Conservation (phyloP, 2,888 invertebrate species). For the Polymixis flavicincta region DNA sequence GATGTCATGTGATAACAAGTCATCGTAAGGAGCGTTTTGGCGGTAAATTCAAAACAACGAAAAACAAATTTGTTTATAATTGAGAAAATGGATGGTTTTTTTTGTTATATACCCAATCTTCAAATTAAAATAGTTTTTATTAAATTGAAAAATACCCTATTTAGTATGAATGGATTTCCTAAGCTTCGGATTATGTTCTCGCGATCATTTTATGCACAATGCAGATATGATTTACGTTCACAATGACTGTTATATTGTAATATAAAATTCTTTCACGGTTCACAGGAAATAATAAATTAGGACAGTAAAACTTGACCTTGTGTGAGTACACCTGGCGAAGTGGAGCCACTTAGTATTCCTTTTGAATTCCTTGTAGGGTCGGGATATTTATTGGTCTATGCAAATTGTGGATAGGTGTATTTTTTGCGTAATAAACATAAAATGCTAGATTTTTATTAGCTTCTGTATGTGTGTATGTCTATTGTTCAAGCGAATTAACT, state of each 20-base stretch:
- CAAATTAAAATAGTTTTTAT: too few relatives aligned
- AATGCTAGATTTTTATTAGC: background rate
- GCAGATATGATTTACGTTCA: constrained; percentile 56
- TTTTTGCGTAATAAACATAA: background rate
- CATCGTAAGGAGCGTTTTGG: too few relatives aligned
- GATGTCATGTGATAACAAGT: too few relatives aligned
- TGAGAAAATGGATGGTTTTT: too few relatives aligned
- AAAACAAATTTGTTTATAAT: too few relatives aligned
- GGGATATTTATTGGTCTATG: constrained; percentile 53
- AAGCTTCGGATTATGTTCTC: constrained; percentile 4
- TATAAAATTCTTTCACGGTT: constrained; percentile 64
- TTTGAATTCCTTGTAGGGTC: constrained; percentile 63
- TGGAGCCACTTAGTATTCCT: constrained; percentile 67
- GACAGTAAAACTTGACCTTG: constrained; percentile 72
- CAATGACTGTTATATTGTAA: constrained; percentile 49
- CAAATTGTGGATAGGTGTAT: constrained; percentile 8
- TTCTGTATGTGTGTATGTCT: background rate
- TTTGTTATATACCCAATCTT: too few relatives aligned
- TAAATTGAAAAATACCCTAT: too few relatives aligned
- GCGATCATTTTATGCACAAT: constrained; percentile 50
- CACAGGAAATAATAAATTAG: constrained; percentile 73
- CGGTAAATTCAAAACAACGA: too few relatives aligned
- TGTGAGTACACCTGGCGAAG: constrained; percentile 41
- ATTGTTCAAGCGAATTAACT: background rate
- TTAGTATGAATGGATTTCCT: constrained; percentile 15